Conservation (phyloP, 2,888 invertebrate genomes). For the Frankliniella intonsa region DNA sequence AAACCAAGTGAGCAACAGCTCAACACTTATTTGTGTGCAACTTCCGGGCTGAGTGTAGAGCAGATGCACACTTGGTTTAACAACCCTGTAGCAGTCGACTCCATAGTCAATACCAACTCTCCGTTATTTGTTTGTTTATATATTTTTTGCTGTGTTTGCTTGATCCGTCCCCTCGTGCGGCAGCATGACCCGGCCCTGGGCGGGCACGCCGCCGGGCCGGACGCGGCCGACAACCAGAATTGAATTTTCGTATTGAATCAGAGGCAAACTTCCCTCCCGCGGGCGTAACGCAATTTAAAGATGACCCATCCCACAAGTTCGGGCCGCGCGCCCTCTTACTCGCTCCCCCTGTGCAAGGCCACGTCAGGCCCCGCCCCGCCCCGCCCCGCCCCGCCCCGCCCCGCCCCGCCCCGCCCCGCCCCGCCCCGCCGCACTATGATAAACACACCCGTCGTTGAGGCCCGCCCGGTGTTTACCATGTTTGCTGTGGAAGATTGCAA, state of each 20-base stretch:
- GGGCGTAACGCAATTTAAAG: constrained; percentile 13
- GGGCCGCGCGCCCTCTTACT: neutral
- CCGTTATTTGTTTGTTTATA: too few relatives aligned
- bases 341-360: neutral
- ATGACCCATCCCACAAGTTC: neutral
- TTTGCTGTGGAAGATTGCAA: constrained; percentile 15
- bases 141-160: too few relatives aligned
- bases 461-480: neutral
- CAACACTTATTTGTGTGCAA: too few relatives aligned
- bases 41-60: too few relatives aligned
- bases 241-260: constrained; percentile 10
- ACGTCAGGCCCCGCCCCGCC: neutral
- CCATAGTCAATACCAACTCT: too few relatives aligned
- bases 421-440: too few relatives aligned
- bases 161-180: neutral
- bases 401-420: neutral
- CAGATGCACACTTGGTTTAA: too few relatives aligned
- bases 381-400: neutral
- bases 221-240: neutral
- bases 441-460: too few relatives aligned
- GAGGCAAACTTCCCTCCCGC: neutral
- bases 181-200: too few relatives aligned
- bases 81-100: too few relatives aligned
- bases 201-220: neutral
- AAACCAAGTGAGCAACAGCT: too few relatives aligned